Evolutionary conservation across 2,797 vertebrate species (phyloP), one percentile per base, ranked within the genome.

Genomic region (Ctenopoma multispine): DNA sequence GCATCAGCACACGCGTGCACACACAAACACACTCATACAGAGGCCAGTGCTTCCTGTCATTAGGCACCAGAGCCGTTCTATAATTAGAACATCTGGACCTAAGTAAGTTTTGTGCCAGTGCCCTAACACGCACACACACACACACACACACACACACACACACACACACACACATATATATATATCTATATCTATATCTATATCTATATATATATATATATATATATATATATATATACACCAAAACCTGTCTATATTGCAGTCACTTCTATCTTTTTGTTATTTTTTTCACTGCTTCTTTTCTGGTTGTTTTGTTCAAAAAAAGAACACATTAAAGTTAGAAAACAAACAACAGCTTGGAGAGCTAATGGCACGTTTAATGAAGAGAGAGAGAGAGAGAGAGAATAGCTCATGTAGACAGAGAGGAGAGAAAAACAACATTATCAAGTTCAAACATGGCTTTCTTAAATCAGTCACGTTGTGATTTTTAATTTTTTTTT

Each of bases 311-410:
- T 86, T 84, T 81, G 68, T 85, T 82, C 9, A 56, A 69, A 80
- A 81, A 80, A 83, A 76, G 36, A n/a, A n/a, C 60, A 88, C 85
- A 88, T 90, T 83, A 87, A 90, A 90, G 86, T 69, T 59, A 63
- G 56, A 85, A 91, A 89, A 90, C 85, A 90, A 89, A 92, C 87
- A 91, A 91, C 88, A 91, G 89, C 87, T 89, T 91, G 90, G 83
- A 83, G 84, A 90, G 84, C 85, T 89, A 92, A 91, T 89, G 87
- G 81, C 79, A 87, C 36, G 55, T 78, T 87, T 81, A 90, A 90
- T 79, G 81, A 87, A 86, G 85, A 81, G 84, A 31, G 29, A 31
- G 29, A 31, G 29, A 73, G 80, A 82, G 82, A 78, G 83, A 76
- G 72, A 62, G 82, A 89, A 66, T 64, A 77, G 77, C 81, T 82